Base-by-base conservation (phyloP, 2,797 vertebrate species). In the Coilia nasus region DNA sequence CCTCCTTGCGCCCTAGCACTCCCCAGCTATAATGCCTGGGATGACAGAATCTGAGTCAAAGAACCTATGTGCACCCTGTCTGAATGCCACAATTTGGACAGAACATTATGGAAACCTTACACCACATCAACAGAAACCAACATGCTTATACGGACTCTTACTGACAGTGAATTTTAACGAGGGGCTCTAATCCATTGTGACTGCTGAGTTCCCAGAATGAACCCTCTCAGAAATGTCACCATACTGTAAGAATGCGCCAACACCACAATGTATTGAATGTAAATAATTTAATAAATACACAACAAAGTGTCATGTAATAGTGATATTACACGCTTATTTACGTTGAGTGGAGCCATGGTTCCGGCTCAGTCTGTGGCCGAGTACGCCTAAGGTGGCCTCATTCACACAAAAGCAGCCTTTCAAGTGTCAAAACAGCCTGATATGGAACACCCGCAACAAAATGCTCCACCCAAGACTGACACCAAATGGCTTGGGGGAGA, bases 341-440 rank as follows among this genome's bases (percentile, higher is more conserved):
- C 7, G 31, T 75, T 75, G 25, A 41, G 31, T 75, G 67, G 31
- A 19, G 67, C 28, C 67, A 19, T 35, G 11, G 15, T 28, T 35
- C 2, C 15, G 31, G 28, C 7, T 75, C 67, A 75, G 31, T 19
- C 67, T 28, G 23, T 31, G 64, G 23, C 28, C 64, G 31, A 17
- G 67, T 75, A 41, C 31, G 31, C 31, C 67, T 75, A 7, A 15
- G 31, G 67, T 75, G 67, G 12, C 67, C 67, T 75, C 67, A 75
- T 75, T 75, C n/a, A 41, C 67, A 75, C 67, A 75, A 75, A 35
- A 75, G 67, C 67, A 75, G 67, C 31, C 67, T 75, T 75, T 75
- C 67, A 75, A 75, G 67, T 75, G 67, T 75, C 67, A 75, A 75
- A 11, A 19, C 67, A 19, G 67, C 31, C 28, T 75, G 67, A 75